phyloP scores from a whole-genome alignment of 2,888 invertebrate genomes.

The Clunio marinus region DNA sequence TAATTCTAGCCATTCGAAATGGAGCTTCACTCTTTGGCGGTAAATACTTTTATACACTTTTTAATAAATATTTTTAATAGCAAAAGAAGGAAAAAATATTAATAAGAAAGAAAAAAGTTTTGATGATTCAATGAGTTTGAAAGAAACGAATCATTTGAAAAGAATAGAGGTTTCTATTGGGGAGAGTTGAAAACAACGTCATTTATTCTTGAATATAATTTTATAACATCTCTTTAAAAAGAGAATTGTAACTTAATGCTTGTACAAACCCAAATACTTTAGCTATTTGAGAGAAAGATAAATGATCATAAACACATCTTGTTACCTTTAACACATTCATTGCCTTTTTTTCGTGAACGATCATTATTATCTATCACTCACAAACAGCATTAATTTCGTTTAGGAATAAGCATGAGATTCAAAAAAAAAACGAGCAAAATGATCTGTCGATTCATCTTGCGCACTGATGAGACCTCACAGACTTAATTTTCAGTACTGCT shows the following conservation, averaged over 20 bases:
- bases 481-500: slow-evolving; percentile 6
- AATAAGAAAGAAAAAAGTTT: neutral
- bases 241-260: too few relatives aligned
- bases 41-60: slow-evolving; percentile 21
- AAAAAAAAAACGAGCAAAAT: neutral
- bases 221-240: too few relatives aligned
- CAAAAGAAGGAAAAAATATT: slow-evolving; percentile 15
- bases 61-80: neutral
- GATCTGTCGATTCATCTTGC: neutral
- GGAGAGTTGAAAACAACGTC: too few relatives aligned
- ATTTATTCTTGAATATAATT: too few relatives aligned
- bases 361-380: slow-evolving; percentile 37
- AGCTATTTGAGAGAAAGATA: slow-evolving; percentile 34
- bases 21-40: slow-evolving; percentile 22
- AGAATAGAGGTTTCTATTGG: too few relatives aligned
- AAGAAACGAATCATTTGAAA: too few relatives aligned
- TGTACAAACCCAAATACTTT: too few relatives aligned
- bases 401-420: slow-evolving; percentile 37
- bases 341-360: slow-evolving; percentile 17
- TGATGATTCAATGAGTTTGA: too few relatives aligned
- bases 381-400: slow-evolving; percentile 37
- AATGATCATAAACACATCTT: slow-evolving; percentile 37
- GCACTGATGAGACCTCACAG: slow-evolving; percentile 28
- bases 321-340: slow-evolving; percentile 37
- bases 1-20: slow-evolving; percentile 26